Evolutionary conservation across 2,888 invertebrate genomes (phyloP).

Genomic region (Erebia palarica): DNA sequence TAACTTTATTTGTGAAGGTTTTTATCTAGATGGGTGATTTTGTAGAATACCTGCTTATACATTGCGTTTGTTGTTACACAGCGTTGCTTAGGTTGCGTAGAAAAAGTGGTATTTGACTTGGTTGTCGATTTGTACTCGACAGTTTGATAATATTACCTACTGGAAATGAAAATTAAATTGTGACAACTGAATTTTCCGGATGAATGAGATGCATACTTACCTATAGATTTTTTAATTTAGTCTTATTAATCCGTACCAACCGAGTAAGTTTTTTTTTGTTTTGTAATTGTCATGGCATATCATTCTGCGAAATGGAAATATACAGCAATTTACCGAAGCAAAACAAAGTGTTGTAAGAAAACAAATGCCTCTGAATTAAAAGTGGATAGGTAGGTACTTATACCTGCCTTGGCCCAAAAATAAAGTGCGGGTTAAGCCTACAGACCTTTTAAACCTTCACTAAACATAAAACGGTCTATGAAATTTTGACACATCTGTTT

Average conservation of each 20-base stretch:
- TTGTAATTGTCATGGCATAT: too few relatives aligned
- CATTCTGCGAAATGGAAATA: too few relatives aligned
- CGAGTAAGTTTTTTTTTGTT: neutral
- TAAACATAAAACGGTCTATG: too few relatives aligned
- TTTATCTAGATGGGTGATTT: constrained; percentile 41
- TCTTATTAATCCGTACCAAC: neutral
- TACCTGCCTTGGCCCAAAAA: too few relatives aligned
- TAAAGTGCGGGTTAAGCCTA: too few relatives aligned
- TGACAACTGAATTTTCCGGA: constrained; percentile 8
- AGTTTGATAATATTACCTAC: neutral
- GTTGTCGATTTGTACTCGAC: constrained; percentile 36
- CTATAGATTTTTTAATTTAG: neutral
- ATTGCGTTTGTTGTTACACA: constrained; percentile 53
- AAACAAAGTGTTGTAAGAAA: too few relatives aligned
- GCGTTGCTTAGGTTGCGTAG: constrained; percentile 50
- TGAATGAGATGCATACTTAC: neutral
- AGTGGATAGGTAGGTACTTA: too few relatives aligned
- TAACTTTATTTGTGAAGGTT: constrained; percentile 39
- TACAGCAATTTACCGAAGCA: too few relatives aligned
- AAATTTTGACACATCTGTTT: too few relatives aligned
- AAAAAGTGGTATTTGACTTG: constrained; percentile 55
- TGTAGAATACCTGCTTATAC: constrained; percentile 45
- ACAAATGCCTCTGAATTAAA: too few relatives aligned
- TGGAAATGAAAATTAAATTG: constrained; percentile 9
- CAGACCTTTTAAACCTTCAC: too few relatives aligned